phyloP scores from a whole-genome alignment of 1,140 invertebrate genomes.

The Calephelis virginiensis region DNA sequence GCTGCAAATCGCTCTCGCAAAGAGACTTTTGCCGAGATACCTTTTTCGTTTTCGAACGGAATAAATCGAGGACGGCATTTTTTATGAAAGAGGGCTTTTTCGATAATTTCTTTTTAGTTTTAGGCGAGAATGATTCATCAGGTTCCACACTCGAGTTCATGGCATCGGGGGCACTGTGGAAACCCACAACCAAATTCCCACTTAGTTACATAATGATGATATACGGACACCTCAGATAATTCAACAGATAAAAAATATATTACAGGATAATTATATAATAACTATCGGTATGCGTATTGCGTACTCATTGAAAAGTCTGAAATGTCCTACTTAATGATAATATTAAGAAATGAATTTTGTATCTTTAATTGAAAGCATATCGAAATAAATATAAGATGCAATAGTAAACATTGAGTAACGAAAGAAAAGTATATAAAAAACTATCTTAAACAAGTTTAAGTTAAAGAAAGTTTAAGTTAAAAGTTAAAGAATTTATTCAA shows the following conservation, averaged over 20 bases:
- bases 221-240: constrained; percentile 54
- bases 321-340: constrained; percentile 49
- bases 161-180: constrained; percentile 74
- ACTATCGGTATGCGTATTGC: neutral
- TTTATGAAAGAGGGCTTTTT: constrained; percentile 78
- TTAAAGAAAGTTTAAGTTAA: too few species aligned
- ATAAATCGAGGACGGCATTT: constrained; percentile 76
- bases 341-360: constrained; percentile 58
- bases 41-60: constrained; percentile 78
- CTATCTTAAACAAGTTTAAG: too few species aligned
- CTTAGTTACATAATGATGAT: constrained; percentile 73
- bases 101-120: constrained; percentile 78
- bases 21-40: constrained; percentile 74
- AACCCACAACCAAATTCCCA: constrained; percentile 75
- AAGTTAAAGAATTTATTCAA: too few species aligned
- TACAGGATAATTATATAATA: constrained; percentile 24
- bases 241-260: constrained; percentile 41
- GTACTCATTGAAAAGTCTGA: constrained; percentile 54
- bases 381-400: constrained; percentile 58
- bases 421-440: too few species aligned
- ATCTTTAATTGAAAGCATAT: constrained; percentile 68
- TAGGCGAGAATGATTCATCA: constrained; percentile 73
- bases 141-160: constrained; percentile 73
- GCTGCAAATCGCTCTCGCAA: constrained; percentile 70
- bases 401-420: neutral